Conservation (phyloP, 2,888 invertebrate genomes). For the Belgica antarctica region DNA sequence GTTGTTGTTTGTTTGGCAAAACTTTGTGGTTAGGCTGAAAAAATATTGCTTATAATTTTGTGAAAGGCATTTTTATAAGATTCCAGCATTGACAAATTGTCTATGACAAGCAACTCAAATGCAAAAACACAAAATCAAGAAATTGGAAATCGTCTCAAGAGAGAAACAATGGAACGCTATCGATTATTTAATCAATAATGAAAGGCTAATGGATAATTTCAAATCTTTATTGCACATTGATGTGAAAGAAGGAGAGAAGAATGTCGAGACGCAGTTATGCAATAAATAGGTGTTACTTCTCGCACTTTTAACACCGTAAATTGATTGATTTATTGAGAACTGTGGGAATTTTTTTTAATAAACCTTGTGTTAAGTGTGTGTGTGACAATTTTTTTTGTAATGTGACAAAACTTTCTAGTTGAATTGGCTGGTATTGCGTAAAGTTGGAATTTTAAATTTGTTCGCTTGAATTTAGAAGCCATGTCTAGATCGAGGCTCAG, state of each 20-base stretch:
- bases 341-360: slow-evolving; percentile 39
- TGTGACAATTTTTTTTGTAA: no score
- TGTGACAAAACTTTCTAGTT: no score
- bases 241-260: background rate
- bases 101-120: no score
- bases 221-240: background rate
- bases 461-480: no score
- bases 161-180: no score
- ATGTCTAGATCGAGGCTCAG: no score
- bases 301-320: slow-evolving; percentile 36
- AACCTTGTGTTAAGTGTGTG: background rate
- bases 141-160: no score
- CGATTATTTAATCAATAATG: slow-evolving; percentile 12
- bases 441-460: no score
- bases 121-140: no score
- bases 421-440: no score
- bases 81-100: no score
- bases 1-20: background rate
- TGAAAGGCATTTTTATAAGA: background rate
- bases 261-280: slow-evolving; percentile 17
- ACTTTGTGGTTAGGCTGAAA: background rate
- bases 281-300: slow-evolving; percentile 42
- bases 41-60: no score
- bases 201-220: slow-evolving; percentile 16
- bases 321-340: slow-evolving; percentile 43